Evolutionary conservation across 2,888 invertebrate genomes (phyloP).

Genomic region (Notodonta dromedarius): DNA sequence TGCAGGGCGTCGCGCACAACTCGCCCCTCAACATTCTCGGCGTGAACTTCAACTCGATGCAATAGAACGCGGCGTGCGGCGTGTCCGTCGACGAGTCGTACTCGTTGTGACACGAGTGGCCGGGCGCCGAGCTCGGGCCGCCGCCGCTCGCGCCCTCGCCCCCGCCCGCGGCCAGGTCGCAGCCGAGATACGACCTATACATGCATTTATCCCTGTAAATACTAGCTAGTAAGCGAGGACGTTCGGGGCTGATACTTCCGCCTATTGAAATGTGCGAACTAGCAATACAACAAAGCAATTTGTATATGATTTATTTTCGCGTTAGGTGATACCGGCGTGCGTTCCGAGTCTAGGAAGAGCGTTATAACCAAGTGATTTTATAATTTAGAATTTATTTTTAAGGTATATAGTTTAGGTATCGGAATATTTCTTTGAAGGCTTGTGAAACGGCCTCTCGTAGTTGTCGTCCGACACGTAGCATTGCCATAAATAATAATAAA

Average conservation of each 20-base stretch:
- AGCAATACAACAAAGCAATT: not conserved
- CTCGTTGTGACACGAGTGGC: slow-evolving; percentile 75
- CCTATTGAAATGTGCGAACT: not conserved
- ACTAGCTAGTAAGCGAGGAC: slow-evolving; percentile 20
- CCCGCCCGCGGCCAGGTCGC: slow-evolving; percentile 29
- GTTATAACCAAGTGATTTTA: slow-evolving; percentile 1
- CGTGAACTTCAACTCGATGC: slow-evolving; percentile 91
- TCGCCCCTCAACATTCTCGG: slow-evolving; percentile 89
- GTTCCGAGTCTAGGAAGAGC: not conserved
- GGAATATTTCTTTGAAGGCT: not conserved
- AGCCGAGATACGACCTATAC: slow-evolving; percentile 49
- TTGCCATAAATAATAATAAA: slow-evolving; percentile 61
- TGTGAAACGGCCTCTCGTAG: not conserved
- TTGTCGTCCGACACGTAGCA: slow-evolving; percentile 28
- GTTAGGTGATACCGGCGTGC: slow-evolving; percentile 1
- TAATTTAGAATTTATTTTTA: not conserved
- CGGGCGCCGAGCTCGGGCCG: slow-evolving; percentile 46
- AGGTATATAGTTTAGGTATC: not conserved
- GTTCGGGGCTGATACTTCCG: not conserved
- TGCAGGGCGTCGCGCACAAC: slow-evolving; percentile 85
- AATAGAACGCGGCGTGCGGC: slow-evolving; percentile 82
- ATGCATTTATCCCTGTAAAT: slow-evolving; percentile 61
- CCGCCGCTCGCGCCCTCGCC: slow-evolving; percentile 33
- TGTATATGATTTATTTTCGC: not conserved
- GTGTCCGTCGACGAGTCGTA: slow-evolving; percentile 54